Conservation (phyloP, 1,140 invertebrate genomes). For the Rhagoletis pomonella region DNA sequence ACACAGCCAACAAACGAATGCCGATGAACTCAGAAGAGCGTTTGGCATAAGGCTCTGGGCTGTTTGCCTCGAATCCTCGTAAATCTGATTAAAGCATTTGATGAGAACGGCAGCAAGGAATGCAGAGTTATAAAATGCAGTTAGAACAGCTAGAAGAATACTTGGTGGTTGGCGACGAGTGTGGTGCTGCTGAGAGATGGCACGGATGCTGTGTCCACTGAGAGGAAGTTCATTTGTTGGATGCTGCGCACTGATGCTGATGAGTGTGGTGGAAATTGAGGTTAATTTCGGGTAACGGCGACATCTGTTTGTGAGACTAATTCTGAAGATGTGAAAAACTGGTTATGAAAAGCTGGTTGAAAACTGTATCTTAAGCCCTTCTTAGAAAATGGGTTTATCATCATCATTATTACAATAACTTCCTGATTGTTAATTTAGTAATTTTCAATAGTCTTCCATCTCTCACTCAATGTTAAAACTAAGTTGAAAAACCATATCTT, state of each 20-base stretch:
- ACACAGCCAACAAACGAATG: constrained; percentile 48
- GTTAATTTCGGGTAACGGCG: neutral
- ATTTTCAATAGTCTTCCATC: too few relatives aligned
- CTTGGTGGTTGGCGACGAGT: neutral
- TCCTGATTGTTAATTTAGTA: too few relatives aligned
- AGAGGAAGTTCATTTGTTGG: constrained; percentile 42
- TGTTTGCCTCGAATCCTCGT: constrained; percentile 18
- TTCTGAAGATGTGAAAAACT: neutral
- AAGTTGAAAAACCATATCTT: too few relatives aligned
- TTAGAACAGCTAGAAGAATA: neutral
- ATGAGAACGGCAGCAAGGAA: neutral
- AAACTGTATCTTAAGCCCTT: too few relatives aligned
- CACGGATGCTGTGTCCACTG: neutral
- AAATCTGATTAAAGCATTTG: constrained; percentile 44
- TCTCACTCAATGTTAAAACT: too few relatives aligned
- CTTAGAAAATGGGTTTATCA: too few relatives aligned
- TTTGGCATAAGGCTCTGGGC: constrained; percentile 35
- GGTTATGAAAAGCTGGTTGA: too few relatives aligned
- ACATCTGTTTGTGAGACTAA: neutral
- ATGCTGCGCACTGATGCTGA: neutral
- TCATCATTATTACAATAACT: too few relatives aligned
- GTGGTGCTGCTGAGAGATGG: neutral
- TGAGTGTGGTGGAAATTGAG: neutral
- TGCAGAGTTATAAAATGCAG: neutral
- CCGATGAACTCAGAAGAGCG: constrained; percentile 33